phyloP scores from a whole-genome alignment of 2,113 vertebrate species.

The Pangasianodon gigas region DNA sequence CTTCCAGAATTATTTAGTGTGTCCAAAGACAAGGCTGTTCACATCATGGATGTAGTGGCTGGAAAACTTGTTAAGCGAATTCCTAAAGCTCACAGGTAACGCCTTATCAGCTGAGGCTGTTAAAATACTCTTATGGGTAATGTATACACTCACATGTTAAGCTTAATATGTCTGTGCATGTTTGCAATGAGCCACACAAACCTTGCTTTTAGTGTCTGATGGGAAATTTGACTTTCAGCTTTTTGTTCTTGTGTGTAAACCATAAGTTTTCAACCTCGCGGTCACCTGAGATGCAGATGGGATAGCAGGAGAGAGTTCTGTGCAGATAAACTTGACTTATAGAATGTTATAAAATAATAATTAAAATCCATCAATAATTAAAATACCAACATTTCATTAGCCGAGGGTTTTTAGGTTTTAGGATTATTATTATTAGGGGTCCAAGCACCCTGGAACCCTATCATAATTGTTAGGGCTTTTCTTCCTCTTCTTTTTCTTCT shows the following conservation, averaged over 20 bases:
- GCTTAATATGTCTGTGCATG: neutral
- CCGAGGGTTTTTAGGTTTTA: too few relatives aligned
- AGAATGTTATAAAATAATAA: too few relatives aligned
- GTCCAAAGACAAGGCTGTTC: slow-evolving; percentile 89
- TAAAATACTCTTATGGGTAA: neutral
- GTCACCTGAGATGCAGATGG: neutral
- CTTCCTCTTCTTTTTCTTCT: neutral
- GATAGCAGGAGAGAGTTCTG: neutral
- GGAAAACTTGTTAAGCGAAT: slow-evolving; percentile 85
- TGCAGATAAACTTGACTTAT: neutral
- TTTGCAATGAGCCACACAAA: neutral
- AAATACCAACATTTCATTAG: too few relatives aligned
- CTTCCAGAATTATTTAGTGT: slow-evolving; percentile 84
- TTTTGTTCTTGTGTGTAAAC: neutral
- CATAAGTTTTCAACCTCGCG: neutral
- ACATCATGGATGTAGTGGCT: slow-evolving; percentile 83
- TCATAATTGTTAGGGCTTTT: too few relatives aligned
- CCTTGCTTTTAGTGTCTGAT: neutral
- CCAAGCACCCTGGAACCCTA: too few relatives aligned
- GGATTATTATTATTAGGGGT: too few relatives aligned
- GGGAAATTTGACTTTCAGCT: too few relatives aligned
- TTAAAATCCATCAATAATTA: too few relatives aligned
- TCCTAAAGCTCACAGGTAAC: slow-evolving; percentile 84
- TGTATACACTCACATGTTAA: neutral
- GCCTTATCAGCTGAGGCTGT: neutral